Evolutionary conservation across 2,797 vertebrate genomes (phyloP).

Genomic region (Macropodus opercularis): DNA sequence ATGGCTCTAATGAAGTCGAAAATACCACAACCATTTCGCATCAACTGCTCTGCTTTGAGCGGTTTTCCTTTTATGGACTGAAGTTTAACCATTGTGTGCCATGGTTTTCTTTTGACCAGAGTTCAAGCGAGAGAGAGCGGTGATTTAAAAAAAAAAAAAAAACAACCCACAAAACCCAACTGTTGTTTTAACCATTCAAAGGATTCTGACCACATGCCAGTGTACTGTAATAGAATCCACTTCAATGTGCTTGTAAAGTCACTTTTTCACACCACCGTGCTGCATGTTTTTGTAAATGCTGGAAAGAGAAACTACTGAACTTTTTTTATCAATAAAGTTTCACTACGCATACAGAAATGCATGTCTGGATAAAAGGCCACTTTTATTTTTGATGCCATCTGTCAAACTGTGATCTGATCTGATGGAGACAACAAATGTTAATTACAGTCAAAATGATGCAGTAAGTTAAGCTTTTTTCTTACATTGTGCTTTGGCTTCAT

Average conservation of each 20-base stretch:
- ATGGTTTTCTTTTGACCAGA: conserved; percentile 51
- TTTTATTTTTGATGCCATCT: not conserved
- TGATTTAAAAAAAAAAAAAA: conserved; percentile 39
- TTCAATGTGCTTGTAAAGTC: conserved; percentile 70
- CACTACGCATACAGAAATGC: conserved; percentile 7
- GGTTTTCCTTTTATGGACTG: conserved; percentile 27
- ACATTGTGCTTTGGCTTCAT: not conserved
- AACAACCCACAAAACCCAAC: conserved; percentile 53
- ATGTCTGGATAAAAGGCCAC: conserved; percentile 22
- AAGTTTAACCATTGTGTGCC: conserved; percentile 39
- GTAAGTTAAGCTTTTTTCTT: not conserved
- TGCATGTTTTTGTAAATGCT: conserved; percentile 56
- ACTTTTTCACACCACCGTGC: conserved; percentile 53
- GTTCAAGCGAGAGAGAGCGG: conserved; percentile 48
- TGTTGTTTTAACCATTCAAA: conserved; percentile 71
- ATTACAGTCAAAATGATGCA: conserved; percentile 6
- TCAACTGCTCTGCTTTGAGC: conserved; percentile 26
- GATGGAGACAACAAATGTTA: conserved; percentile 7
- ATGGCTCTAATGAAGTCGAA: conserved; percentile 48
- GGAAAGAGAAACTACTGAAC: conserved; percentile 41
- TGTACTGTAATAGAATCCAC: conserved; percentile 53
- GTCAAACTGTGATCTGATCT: conserved; percentile 14
- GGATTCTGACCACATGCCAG: conserved; percentile 64
- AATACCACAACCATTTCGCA: conserved; percentile 49
- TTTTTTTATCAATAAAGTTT: conserved; percentile 38